Base-by-base conservation (phyloP, 2,888 invertebrate genomes). In the Cephus runcator region DNA sequence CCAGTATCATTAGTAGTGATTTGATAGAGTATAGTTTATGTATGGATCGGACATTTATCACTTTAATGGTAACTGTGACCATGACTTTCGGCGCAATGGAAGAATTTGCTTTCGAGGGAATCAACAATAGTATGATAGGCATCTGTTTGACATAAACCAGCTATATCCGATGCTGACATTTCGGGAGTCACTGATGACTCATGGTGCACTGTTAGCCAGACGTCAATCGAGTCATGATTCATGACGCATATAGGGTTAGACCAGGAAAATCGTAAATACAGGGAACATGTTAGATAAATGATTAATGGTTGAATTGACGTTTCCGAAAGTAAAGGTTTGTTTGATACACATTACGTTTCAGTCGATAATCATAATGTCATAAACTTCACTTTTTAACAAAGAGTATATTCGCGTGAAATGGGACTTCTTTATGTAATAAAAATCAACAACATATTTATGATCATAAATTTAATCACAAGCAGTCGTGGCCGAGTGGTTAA, bases 401-500 rank as follows among this genome's bases (percentile, higher is more conserved):
- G 23, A 56, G 9, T 23, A 23, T 9, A 15, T 23, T 23, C 1
- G 9, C 9, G 1, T 56, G 9, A 9, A 56, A 9, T 15, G 9
- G 23, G 1, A 9, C 6, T 6, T 56, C 2, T 56, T 23, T 56
- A 15, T 56, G 9, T 9, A 56, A 56, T 56, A 56, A 56, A 56
- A 6, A 56, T 56, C 2, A 0, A 9, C 56, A 23, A 9, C 9
- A 23, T 56, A 23, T 23, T 56, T 56, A 56, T 23, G 9, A 56
- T 23, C 23, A 2, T 56, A 0, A 6, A 23, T 0, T 15, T 23
- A 6, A 56, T 56, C 56, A 23, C 9, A 6, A 92, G 95, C 95
- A 95, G 95, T 94, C 95, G 95, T 95, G 95, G 95, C 95, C 95
- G 95, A 95, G 95, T 95, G 95, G 95, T 95, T 95, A 95, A 95